phyloP scores from a whole-genome alignment of 1,140 invertebrate species.

The Diprion similis region DNA sequence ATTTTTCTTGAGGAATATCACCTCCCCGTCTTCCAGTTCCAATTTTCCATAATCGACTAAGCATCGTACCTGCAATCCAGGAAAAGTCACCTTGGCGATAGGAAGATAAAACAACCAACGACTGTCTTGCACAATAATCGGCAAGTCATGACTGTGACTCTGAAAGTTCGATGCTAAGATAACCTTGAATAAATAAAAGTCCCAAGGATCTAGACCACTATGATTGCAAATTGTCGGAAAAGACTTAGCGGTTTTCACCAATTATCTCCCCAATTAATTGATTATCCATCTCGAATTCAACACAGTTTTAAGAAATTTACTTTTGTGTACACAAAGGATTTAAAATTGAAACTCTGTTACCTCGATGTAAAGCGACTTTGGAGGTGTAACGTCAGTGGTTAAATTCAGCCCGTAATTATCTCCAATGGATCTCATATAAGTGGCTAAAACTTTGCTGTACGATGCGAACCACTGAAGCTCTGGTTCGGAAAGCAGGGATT shows the following conservation, averaged over 20 bases:
- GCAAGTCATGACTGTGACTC: neutral
- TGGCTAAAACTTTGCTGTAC: slow-evolving; percentile 86
- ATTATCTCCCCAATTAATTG: too few species aligned
- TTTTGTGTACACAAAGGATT: too few species aligned
- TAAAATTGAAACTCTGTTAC: slow-evolving; percentile 49
- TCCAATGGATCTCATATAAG: slow-evolving; percentile 89
- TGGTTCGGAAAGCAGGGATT: slow-evolving; percentile 78
- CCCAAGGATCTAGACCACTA: neutral
- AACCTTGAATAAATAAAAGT: slow-evolving; percentile 8
- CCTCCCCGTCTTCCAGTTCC: slow-evolving; percentile 91
- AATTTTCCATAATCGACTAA: slow-evolving; percentile 91
- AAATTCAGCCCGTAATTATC: slow-evolving; percentile 84
- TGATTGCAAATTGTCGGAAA: too few species aligned
- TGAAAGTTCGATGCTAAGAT: neutral
- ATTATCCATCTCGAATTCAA: too few species aligned
- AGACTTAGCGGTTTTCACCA: too few species aligned
- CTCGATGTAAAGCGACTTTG: slow-evolving; percentile 92
- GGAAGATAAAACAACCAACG: neutral
- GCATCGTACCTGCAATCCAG: slow-evolving; percentile 76
- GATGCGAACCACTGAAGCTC: slow-evolving; percentile 88
- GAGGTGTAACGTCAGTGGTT: slow-evolving; percentile 87
- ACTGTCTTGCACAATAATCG: neutral
- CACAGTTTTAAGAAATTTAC: too few species aligned
- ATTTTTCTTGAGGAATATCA: slow-evolving; percentile 89
- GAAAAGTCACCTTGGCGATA: neutral